phyloP scores from a whole-genome alignment of 1,140 invertebrate genomes.

The Amyelois transitella region DNA sequence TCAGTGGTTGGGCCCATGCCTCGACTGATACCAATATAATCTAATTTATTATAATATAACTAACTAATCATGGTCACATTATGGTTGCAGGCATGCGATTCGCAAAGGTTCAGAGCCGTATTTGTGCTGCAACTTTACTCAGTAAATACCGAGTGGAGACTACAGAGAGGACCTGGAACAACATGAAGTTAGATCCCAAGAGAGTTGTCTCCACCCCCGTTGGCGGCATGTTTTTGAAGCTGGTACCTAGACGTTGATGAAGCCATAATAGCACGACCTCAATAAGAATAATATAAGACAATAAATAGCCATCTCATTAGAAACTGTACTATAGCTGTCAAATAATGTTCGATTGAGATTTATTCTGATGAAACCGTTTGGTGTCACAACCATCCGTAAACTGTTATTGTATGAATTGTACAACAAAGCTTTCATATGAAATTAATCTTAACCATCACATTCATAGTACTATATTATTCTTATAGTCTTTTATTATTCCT shows the following conservation, averaged over 20 bases:
- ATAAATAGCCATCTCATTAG: not conserved
- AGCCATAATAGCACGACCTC: not conserved
- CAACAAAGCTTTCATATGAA: too few species aligned
- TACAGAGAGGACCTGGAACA: constrained; percentile 4
- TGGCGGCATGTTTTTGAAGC: not conserved
- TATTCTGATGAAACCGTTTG: too few species aligned
- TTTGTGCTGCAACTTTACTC: constrained; percentile 20
- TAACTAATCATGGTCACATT: not conserved
- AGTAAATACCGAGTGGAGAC: constrained; percentile 21
- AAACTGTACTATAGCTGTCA: too few species aligned
- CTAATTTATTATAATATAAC: not conserved
- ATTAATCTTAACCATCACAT: too few species aligned
- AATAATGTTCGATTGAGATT: too few species aligned
- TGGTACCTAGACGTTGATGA: not conserved
- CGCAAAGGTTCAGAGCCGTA: constrained; percentile 16
- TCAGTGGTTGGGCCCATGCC: not conserved
- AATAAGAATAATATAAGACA: not conserved
- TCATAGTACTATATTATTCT: too few species aligned
- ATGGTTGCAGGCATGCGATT: constrained; percentile 22
- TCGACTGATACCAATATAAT: not conserved
- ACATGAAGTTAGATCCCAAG: not conserved
- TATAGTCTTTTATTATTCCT: too few species aligned
- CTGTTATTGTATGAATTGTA: too few species aligned
- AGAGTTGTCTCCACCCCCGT: not conserved
- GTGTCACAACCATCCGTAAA: too few species aligned